Evolutionary conservation across 2,113 vertebrate species (phyloP).

Genomic region (Phylloscopus trochiloides): DNA sequence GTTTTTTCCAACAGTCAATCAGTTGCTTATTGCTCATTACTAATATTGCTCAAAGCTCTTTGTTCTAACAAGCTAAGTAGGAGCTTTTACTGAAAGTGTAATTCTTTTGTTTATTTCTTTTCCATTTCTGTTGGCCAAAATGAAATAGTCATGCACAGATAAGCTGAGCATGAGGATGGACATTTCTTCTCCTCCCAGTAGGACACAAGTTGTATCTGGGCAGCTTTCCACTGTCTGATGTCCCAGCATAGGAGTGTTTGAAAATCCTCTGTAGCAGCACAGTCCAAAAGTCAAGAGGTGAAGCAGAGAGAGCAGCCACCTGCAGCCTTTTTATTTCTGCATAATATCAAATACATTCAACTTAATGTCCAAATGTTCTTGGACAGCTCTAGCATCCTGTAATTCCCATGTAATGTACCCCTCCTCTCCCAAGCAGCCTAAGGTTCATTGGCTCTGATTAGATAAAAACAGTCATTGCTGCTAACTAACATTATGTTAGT

Average conservation of each 20-base stretch:
- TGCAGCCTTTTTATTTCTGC: constrained; percentile 68
- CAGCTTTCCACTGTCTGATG: constrained; percentile 47
- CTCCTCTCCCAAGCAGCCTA: neutral
- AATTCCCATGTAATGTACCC: constrained; percentile 42
- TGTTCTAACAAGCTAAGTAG: neutral
- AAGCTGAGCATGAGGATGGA: neutral
- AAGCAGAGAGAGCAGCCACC: constrained; percentile 66
- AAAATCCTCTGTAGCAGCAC: constrained; percentile 47
- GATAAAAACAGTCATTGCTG: neutral
- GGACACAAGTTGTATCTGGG: constrained; percentile 47
- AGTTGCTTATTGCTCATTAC: neutral
- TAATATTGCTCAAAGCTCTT: neutral
- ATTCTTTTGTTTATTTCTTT: constrained; percentile 25
- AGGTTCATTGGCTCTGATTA: neutral
- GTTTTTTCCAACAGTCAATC: neutral
- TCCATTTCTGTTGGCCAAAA: neutral
- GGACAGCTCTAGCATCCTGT: constrained; percentile 47
- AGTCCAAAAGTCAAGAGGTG: constrained; percentile 51
- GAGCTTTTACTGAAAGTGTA: neutral
- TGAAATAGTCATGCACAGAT: neutral
- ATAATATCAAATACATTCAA: constrained; percentile 56
- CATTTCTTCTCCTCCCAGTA: constrained; percentile 48
- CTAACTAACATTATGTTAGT: neutral
- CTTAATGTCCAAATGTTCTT: constrained; percentile 30
- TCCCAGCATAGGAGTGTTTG: constrained; percentile 27